These are phyloP conservation scores for Synergus umbraculus DNA, from an alignment of 2,888 invertebrate genomes.

Conservation along the genomic window DNA sequence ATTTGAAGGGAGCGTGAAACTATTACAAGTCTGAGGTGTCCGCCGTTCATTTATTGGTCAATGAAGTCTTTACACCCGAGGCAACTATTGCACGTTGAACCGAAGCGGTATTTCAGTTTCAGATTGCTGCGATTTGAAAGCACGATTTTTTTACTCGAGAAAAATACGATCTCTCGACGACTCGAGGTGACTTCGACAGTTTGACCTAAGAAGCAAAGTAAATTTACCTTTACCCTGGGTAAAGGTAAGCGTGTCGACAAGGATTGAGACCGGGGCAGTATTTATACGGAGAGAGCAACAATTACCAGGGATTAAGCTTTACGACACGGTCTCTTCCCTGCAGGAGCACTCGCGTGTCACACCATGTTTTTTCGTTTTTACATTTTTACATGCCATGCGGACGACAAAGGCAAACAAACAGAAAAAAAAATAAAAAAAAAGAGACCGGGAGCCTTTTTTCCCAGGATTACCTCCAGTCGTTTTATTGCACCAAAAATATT, in stretches of 20 bases:
- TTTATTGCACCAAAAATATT: conserved; percentile 25
- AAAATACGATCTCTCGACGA: conserved; percentile 27
- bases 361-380: conserved; percentile 5
- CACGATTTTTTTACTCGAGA: conserved; percentile 34
- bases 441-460: conserved; percentile 1
- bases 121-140: conserved; percentile 38
- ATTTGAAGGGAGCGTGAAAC: conserved; percentile 40
- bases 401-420: conserved; percentile 20
- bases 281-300: conserved; percentile 16
- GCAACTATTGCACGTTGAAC: conserved; percentile 31
- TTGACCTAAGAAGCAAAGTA: conserved; percentile 1
- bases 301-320: conserved; percentile 28
- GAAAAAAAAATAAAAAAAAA: conserved; percentile 10
- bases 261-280: not conserved
- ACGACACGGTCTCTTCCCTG: conserved; percentile 14
- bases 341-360: not conserved
- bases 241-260: conserved; percentile 21
- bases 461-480: conserved; percentile 26
- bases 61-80: conserved; percentile 34
- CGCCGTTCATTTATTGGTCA: conserved; percentile 35
- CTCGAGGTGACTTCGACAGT: conserved; percentile 19
- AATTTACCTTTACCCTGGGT: not conserved
- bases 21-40: conserved; percentile 37
- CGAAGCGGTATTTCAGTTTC: conserved; percentile 31
- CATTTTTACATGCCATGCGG: conserved; percentile 16